A percentile compares a stretch with the other conserved stretches of the same genome.
phyloP scores from a whole-genome alignment of 1,140 invertebrate genomes.

The Eueides isabella region DNA sequence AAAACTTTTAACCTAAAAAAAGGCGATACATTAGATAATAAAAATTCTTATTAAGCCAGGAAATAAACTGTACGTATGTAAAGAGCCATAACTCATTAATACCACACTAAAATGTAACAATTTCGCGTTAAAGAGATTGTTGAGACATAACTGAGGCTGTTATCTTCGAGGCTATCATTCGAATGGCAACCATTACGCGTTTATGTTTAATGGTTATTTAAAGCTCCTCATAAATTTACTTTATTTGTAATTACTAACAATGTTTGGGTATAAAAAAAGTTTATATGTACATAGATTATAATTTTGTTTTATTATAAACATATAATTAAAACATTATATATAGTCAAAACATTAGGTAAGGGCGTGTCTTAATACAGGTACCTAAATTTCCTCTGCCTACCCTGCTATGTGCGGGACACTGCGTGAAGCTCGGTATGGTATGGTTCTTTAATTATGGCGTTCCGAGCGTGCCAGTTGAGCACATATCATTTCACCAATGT shows the following conservation, averaged over 20 bases:
- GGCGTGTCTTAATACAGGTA: too few species aligned
- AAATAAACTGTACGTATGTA: constrained; percentile 51
- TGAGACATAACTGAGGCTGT: constrained; percentile 70
- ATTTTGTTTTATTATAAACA: not conserved
- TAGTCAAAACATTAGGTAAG: too few species aligned
- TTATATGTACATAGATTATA: not conserved
- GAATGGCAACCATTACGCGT: constrained; percentile 72
- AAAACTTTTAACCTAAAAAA: too few species aligned
- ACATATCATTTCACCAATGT: too few species aligned
- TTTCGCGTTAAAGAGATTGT: constrained; percentile 70
- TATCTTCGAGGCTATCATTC: constrained; percentile 70
- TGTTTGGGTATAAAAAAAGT: not conserved
- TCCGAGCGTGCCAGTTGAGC: too few species aligned
- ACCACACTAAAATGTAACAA: constrained; percentile 67
- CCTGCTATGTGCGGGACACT: too few species aligned
- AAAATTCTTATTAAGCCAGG: not conserved
- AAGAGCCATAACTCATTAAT: constrained; percentile 76
- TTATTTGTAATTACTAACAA: constrained; percentile 58
- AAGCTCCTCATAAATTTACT: constrained; percentile 69
- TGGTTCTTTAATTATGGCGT: too few species aligned
- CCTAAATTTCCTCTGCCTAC: too few species aligned
- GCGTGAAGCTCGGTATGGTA: too few species aligned
- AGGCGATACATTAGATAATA: too few species aligned
- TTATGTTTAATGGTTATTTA: constrained; percentile 77
- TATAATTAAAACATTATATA: not conserved